Base-by-base conservation (phyloP, 2,113 vertebrate species). In the Cricetomys ansorgei region DNA sequence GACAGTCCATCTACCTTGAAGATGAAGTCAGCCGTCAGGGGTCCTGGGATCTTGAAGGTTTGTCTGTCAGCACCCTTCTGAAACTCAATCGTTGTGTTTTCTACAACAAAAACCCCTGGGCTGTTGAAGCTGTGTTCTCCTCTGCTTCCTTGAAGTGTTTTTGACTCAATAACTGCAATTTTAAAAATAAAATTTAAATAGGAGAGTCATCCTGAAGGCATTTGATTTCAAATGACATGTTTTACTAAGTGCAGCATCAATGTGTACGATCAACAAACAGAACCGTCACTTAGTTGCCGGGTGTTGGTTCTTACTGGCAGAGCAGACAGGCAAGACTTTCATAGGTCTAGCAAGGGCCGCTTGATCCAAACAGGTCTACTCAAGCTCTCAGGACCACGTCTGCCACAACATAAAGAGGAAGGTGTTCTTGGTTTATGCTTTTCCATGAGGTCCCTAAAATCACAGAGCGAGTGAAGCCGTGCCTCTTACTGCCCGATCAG, bases 81-180 rank as follows among this genome's bases (percentile, higher is more conserved):
- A 97, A 99, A 99, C 96, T 99, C 99, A 89, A 99, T 97, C 0
- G 99, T 99, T 31, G 99, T 99, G 97, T 99, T 99, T 96, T 99
- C 99, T 92, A 99, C 64, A 11, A 98, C 19, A 65, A 99, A 99
- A 5, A 96, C 96, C 92, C 99, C 99, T 3, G 99, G 84, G 40
- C 93, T 98, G 62, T 67, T 96, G 80, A 99, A 99, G 72, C 96
- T 98, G 98, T 98, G 98, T 62, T 99, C 99, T 88, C 99, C 99
- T 91, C 96, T 98, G 79, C 96, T 98, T 92, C 99, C 99, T 90
- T 99, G 99, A 1, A 99, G 98, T 4, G 99, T 99, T 97, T 99
- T 99, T 0, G 99, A 99, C 97, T 99, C 99, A 45, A 99, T 99
- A 94, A 99, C 99, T 99, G 96, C 96, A 93, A 94, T 37, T 15